Percentiles rank a stretch among this genome's conserved stretches.
phyloP scores from a whole-genome alignment of 2,113 vertebrate genomes.

The Dasyprocta punctata region DNA sequence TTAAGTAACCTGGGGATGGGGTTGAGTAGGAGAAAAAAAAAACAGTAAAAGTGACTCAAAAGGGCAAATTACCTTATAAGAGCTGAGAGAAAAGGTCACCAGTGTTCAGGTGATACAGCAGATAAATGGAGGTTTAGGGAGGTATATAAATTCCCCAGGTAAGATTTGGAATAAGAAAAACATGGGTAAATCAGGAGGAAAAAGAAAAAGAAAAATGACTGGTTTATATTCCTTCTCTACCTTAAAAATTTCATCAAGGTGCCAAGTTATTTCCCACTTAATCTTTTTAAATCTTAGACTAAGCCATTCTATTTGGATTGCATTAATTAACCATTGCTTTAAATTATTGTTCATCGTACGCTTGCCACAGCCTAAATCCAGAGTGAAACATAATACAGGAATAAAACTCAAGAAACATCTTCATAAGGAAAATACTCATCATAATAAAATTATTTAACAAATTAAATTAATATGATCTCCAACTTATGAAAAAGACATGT shows the following conservation, averaged over 20 bases:
- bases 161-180: not conserved
- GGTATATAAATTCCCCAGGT: not conserved
- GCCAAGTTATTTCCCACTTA: constrained; percentile 1
- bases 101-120: not conserved
- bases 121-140: not conserved
- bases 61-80: constrained; percentile 1
- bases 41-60: not conserved
- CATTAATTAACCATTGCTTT: not conserved
- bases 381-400: not conserved
- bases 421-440: not conserved
- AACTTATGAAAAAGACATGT: not conserved
- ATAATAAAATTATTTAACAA: not conserved
- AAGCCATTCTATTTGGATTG: not conserved
- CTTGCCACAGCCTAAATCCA: constrained; percentile 9
- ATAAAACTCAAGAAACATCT: not conserved
- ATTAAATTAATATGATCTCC: not conserved
- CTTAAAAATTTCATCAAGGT: constrained; percentile 6
- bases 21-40: not conserved
- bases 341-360: not conserved
- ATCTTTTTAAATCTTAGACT: not conserved
- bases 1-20: not conserved
- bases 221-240: not conserved
- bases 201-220: not conserved
- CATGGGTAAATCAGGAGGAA: not conserved
- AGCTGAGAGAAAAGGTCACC: not conserved